Percentiles rank a stretch among this genome's conserved stretches.
Evolutionary conservation across 2,113 vertebrate genomes (phyloP).

Genomic region (Nannospalax galili): DNA sequence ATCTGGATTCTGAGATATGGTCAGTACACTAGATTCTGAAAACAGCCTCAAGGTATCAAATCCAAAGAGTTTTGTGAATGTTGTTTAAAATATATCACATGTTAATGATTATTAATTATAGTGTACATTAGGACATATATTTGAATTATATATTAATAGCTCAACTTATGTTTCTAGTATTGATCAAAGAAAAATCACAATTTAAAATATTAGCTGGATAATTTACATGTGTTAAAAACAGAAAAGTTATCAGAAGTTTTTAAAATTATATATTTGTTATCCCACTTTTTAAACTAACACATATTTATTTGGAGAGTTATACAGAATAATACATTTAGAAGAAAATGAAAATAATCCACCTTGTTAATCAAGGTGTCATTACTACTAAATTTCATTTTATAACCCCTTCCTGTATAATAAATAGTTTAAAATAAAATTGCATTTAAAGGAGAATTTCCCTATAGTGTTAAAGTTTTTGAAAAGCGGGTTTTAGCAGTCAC

Average conservation of each 20-base stretch:
- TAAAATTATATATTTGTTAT: not conserved
- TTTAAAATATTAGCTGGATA: not conserved
- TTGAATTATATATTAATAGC: conserved; percentile 7
- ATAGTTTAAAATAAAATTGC: not conserved
- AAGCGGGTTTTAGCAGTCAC: not conserved
- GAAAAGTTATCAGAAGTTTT: not conserved
- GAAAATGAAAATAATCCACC: conserved; percentile 20
- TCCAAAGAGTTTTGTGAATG: not conserved
- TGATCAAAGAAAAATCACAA: not conserved
- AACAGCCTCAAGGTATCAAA: not conserved
- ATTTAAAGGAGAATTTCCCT: not conserved
- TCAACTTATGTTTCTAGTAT: conserved; percentile 13
- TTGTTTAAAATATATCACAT: not conserved
- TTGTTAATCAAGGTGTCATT: not conserved
- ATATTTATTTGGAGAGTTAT: not conserved
- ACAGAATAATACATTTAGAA: not conserved
- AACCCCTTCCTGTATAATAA: not conserved
- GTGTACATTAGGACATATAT: not conserved
- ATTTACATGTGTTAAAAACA: not conserved
- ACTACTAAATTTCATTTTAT: not conserved
- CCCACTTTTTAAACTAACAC: not conserved
- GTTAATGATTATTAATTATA: not conserved
- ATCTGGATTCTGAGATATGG: not conserved
- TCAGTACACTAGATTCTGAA: not conserved
- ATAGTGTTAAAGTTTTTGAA: not conserved